phyloP scores from a whole-genome alignment of 2,113 vertebrate species.

The Taurulus bubalis region DNA sequence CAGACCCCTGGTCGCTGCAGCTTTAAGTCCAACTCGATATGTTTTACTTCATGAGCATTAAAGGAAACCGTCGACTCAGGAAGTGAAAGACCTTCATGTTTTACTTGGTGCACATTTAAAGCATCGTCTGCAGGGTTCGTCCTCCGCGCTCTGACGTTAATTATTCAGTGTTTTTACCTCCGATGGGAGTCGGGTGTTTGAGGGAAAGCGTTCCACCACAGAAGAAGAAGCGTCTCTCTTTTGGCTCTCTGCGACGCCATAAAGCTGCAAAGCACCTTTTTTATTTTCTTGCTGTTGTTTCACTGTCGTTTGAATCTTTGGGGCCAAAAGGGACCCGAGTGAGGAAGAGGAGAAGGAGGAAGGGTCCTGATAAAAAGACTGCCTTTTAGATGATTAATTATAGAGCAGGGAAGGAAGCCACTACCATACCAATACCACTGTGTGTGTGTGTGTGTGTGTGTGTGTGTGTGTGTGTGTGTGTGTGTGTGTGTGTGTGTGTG shows the following conservation, averaged over 20 bases:
- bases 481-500: slow-evolving; percentile 13
- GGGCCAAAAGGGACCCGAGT: slow-evolving; percentile 60
- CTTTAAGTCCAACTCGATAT: not conserved
- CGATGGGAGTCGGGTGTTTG: no score
- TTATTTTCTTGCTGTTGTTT: slow-evolving; percentile 66
- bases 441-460: slow-evolving; percentile 52
- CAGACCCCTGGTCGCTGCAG: not conserved
- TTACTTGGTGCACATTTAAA: no score
- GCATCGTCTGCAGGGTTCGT: no score
- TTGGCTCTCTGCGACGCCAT: slow-evolving; percentile 61
- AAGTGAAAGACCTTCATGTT: no score
- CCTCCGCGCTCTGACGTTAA: no score
- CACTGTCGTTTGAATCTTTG: slow-evolving; percentile 64
- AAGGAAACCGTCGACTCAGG: not conserved
- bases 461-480: slow-evolving; percentile 45
- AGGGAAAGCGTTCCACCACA: slow-evolving; percentile 19
- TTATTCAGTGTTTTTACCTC: no score
- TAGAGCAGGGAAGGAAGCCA: slow-evolving; percentile 75
- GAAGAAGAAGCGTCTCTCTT: slow-evolving; percentile 29
- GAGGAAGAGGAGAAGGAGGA: slow-evolving; percentile 10
- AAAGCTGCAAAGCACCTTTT: slow-evolving; percentile 70
- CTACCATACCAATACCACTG: slow-evolving; percentile 62
- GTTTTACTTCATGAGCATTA: not conserved
- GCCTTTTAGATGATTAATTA: slow-evolving; percentile 61
- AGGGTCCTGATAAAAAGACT: slow-evolving; percentile 61